Percentiles rank a stretch among this genome's conserved stretches.
Evolutionary conservation across 2,113 vertebrate species (phyloP).

Genomic region (Nibea albiflora): DNA sequence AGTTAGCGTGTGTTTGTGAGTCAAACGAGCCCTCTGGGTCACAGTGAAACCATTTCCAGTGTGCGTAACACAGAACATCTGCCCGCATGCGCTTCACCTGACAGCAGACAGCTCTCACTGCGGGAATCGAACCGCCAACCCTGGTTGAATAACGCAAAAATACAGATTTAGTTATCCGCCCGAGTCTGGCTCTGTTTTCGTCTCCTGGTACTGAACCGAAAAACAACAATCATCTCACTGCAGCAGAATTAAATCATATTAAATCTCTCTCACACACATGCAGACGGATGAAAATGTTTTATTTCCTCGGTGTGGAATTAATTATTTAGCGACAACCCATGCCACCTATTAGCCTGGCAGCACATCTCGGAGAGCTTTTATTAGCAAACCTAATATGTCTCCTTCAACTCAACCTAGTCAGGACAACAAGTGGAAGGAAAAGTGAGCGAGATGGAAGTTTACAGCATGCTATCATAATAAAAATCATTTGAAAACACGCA

Average conservation of each 20-base stretch:
- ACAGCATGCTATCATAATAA: not conserved
- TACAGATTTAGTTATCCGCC: not conserved
- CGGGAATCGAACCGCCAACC: not conserved
- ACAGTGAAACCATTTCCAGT: conserved; percentile 31
- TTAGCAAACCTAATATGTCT: conserved; percentile 2
- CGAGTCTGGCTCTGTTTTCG: not conserved
- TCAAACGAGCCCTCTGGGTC: conserved; percentile 39
- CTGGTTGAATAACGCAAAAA: not conserved
- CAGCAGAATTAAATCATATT: not conserved
- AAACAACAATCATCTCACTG: not conserved
- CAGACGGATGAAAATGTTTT: not conserved
- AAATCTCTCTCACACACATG: not conserved
- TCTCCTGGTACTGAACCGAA: not conserved
- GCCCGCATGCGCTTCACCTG: conserved; percentile 19
- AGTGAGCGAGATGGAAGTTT: not conserved
- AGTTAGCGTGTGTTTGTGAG: not conserved
- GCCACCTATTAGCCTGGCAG: not conserved
- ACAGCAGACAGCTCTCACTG: not conserved
- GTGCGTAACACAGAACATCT: conserved; percentile 53
- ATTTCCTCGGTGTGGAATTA: conserved; percentile 34
- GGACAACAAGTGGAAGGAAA: not conserved
- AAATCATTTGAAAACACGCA: not conserved
- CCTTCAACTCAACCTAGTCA: not conserved
- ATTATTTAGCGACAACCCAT: not conserved
- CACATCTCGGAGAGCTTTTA: not conserved